These are phyloP conservation scores for Teleogryllus occipitalis DNA, from an alignment of 1,140 invertebrate genomes.

Conservation along the genomic window DNA sequence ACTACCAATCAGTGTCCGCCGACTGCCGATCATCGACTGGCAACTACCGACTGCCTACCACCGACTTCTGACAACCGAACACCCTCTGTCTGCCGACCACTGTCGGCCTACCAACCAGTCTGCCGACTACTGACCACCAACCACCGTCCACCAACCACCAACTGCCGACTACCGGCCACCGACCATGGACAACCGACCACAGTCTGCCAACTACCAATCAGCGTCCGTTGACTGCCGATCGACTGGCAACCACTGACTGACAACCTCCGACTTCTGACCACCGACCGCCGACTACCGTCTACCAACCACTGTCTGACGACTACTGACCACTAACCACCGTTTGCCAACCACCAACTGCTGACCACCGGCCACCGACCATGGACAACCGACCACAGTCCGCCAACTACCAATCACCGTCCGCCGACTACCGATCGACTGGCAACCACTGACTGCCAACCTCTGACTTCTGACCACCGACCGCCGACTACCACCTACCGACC, in stretches of 20 bases:
- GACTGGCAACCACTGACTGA: neutral
- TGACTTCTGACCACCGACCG: too few relatives aligned
- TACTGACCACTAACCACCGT: neutral
- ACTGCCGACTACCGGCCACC: too few relatives aligned
- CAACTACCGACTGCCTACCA: neutral
- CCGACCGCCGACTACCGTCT: too few relatives aligned
- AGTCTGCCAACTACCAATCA: neutral
- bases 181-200: too few relatives aligned
- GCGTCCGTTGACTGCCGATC: neutral
- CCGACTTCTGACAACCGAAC: neutral
- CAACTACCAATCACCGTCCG: neutral
- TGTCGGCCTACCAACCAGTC: too few relatives aligned
- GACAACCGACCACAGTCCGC: neutral
- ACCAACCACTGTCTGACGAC: neutral
- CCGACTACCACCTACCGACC: neutral
- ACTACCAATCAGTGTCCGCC: neutral
- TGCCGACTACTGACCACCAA: too few relatives aligned
- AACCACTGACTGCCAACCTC: neutral
- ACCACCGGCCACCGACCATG: neutral
- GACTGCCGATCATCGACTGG: neutral
- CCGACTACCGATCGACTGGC: neutral
- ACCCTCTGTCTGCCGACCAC: too few relatives aligned
- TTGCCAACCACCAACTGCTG: neutral
- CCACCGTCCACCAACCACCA: too few relatives aligned
- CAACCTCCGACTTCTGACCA: neutral